These are phyloP conservation scores for Nomada fucata DNA, from an alignment of 2,888 invertebrate species.

Conservation along the genomic window DNA sequence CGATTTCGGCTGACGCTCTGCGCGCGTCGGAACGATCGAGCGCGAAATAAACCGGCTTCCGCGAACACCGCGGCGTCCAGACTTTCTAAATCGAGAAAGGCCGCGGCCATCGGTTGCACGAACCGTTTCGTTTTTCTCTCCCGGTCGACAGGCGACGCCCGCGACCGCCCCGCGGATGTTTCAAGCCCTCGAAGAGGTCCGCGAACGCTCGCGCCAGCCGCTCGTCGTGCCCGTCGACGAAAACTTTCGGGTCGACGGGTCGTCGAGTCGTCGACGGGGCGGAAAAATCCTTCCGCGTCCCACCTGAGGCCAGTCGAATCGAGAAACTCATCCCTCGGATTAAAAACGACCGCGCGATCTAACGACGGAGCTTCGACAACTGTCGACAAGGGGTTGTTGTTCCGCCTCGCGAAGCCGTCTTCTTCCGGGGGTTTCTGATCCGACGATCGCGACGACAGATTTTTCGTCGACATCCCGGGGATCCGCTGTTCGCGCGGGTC, in stretches of 20 bases:
- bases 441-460: not conserved
- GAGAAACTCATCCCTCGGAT: slow-evolving; percentile 30
- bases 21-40: too few species aligned
- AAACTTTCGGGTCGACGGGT: slow-evolving; percentile 73
- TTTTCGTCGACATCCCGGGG: too few species aligned
- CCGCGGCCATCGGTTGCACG: slow-evolving; percentile 47
- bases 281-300: slow-evolving; percentile 59
- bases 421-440: not conserved
- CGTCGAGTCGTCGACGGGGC: slow-evolving; percentile 64
- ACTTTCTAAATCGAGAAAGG: slow-evolving; percentile 49
- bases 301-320: not conserved
- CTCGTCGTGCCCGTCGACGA: slow-evolving; percentile 58
- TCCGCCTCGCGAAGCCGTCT: not conserved
- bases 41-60: slow-evolving; percentile 16
- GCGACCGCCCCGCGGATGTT: slow-evolving; percentile 64
- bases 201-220: slow-evolving; percentile 16
- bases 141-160: slow-evolving; percentile 35
- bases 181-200: slow-evolving; percentile 36
- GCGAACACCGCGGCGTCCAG: slow-evolving; percentile 7
- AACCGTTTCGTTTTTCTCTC: slow-evolving; percentile 44
- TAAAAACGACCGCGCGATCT: slow-evolving; percentile 44
- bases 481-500: not conserved
- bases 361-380: slow-evolving; percentile 42
- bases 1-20: not conserved
- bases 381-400: slow-evolving; percentile 16